Conservation (phyloP, 2,888 invertebrate genomes). For the Diogma glabrata region DNA sequence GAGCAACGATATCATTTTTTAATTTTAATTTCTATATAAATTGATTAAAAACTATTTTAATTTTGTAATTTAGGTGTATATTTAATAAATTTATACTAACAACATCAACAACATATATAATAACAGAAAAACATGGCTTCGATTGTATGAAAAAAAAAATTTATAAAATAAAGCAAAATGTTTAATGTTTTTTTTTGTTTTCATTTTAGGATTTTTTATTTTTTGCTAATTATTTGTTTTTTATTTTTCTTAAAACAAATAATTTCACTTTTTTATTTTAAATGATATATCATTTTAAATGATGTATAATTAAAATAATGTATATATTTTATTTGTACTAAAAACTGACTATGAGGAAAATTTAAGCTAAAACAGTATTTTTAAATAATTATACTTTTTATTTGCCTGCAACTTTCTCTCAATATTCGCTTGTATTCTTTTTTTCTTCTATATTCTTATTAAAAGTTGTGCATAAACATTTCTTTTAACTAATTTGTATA, state of each 20-base stretch:
- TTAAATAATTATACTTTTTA: not conserved
- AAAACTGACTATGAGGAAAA: constrained; percentile 9
- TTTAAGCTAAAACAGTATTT: not conserved
- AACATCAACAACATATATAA: not conserved
- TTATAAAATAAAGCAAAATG: too few species aligned
- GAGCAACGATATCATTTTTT: constrained; percentile 1
- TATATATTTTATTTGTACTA: constrained; percentile 5
- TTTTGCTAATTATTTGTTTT: too few species aligned
- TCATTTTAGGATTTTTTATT: too few species aligned
- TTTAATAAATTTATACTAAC: not conserved
- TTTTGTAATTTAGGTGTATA: not conserved
- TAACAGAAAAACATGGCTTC: too few species aligned
- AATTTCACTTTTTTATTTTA: not conserved
- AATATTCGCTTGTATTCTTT: too few species aligned
- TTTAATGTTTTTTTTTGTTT: too few species aligned
- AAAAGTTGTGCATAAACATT: constrained; percentile 5
- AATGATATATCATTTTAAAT: constrained; percentile 5
- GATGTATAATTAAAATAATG: not conserved
- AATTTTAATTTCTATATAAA: not conserved
- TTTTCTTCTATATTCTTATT: too few species aligned
- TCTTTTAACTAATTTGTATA: too few species aligned
- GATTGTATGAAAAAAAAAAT: too few species aligned
- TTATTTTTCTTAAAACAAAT: too few species aligned
- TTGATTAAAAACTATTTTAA: constrained; percentile 3
- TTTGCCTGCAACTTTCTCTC: not conserved